Evolutionary conservation across 2,113 vertebrate genomes (phyloP), one percentile per base, ranked within the genome.

Genomic region (Oryzias javanicus): DNA sequence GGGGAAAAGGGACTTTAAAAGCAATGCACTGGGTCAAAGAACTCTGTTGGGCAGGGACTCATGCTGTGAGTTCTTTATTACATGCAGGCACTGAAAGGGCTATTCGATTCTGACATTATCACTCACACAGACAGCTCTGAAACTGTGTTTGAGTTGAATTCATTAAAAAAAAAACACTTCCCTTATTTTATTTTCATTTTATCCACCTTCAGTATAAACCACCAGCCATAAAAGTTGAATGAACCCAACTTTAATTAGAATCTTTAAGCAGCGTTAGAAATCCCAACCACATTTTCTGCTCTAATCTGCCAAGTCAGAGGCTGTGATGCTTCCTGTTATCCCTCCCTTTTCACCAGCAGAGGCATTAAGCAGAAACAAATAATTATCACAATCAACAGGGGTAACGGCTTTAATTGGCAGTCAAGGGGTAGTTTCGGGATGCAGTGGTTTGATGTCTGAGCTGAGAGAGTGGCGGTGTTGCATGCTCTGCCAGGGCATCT

Each of bases 31-130:
- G 20, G 49, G 52, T 76, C 67, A 67, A 78, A 76, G 50, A 60
- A 49, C 68, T 79, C 50, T 27, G 16, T 7, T 49, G 48, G 60
- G 65, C 55, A 40, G 64, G 68, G 49, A 54, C 58, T 76, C 85
- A 75, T 81, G 82, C 86, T 78, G 77, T 59, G 75, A 82, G 62
- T 69, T 71, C 69, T 82, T 52, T 46, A 64, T 60, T 65, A 65
- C 82, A 84, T 74, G 77, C 82, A 78, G 55, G 69, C 46, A 29
- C 4, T n/a, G 41, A 64, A 48, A 53, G 42, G 14, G 25, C 50
- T 69, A 55, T 68, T 64, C 25, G 62, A 53, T 50, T 75, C 51
- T 16, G 47, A 72, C 58, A 63, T 17, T 54, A 7, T 61, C 55
- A 71, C 61, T 57, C 15, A 61, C 59, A 76, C 16, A 60, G 35